Evolutionary conservation across 2,888 invertebrate genomes (phyloP), one percentile per base, ranked within the genome.

Genomic region (Himalopsyche kuldschensis): DNA sequence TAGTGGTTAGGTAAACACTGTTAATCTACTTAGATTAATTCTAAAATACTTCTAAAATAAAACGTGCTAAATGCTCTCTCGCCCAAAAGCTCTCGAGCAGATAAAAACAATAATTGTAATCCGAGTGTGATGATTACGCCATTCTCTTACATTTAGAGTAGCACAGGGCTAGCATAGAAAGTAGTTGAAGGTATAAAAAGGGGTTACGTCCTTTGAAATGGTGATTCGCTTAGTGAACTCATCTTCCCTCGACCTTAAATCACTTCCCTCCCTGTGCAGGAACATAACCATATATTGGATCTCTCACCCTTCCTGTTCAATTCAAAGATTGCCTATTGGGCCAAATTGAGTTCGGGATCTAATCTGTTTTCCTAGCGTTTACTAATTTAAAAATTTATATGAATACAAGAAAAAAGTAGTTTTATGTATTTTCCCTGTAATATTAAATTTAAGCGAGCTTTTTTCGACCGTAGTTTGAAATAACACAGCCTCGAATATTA

Each of bases 141-240:
- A 55, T 10, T 55, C 10, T 55, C 55, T 20, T 15, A 55, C 55
- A 55, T 55, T 55, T 20, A 55, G 55, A 55, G 55, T 8, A 20
- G 55, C 55, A 15, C 55, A 20, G 20, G 20, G 4, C 55, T 55
- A 55, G 55, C 20, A 24, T 55, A 55, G 55, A 32, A 80, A 20
- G 75, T 63, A 80, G 46, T 80, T 55, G 55, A 20, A 24, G 20
- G 80, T 32, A 77, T 83, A 83, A 83, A 84, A 83, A 84, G 82
- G 85, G 84, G 84, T 82, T 41, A 79, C 55, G 79, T 82, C 77
- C 80, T 84, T 84, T 84, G 82, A 84, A 80, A 84, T 84, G 84
- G 81, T 84, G 84, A 84, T 84, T 84, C 84, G 84, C 81, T 84
- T 81, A 81, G 84, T 84, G 82, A 84, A 84, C 81, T 83, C 83